Evolutionary conservation across 2,888 invertebrate species (phyloP).

Genomic region (Diabrotica balteata): DNA sequence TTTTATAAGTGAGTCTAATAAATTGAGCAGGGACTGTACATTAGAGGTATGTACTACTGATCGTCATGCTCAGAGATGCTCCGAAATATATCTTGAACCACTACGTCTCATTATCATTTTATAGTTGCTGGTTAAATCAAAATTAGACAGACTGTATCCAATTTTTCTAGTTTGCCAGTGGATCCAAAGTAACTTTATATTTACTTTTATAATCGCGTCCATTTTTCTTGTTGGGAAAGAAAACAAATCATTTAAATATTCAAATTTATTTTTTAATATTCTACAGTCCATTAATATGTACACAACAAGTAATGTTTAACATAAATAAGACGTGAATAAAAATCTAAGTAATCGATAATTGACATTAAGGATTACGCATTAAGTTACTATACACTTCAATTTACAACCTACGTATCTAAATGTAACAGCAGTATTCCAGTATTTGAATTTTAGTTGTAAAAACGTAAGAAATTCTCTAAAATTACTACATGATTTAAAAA

Average conservation of each 20-base stretch:
- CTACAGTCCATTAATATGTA: slow-evolving; percentile 59
- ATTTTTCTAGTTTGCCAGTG: no score
- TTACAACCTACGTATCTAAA: slow-evolving; percentile 25
- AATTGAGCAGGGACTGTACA: no score
- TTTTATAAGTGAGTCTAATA: no score
- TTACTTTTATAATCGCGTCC: no score
- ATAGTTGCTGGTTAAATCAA: no score
- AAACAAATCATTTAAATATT: slow-evolving; percentile 39
- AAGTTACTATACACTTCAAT: slow-evolving; percentile 22
- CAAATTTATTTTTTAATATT: slow-evolving; percentile 47
- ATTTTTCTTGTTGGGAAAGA: background rate
- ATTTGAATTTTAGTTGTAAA: slow-evolving; percentile 8
- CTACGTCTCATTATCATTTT: no score
- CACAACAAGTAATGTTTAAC: slow-evolving; percentile 57
- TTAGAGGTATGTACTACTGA: no score
- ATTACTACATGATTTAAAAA: background rate
- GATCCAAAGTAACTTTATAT: no score
- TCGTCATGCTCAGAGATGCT: no score
- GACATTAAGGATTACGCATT: slow-evolving; percentile 32
- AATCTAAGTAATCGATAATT: slow-evolving; percentile 25
- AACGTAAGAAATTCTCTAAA: background rate
- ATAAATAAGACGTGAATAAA: slow-evolving; percentile 36
- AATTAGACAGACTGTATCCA: no score
- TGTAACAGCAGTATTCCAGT: slow-evolving; percentile 20
- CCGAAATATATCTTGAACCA: no score